Conservation (phyloP, 2,113 vertebrate species). For the Furnarius figulus region DNA sequence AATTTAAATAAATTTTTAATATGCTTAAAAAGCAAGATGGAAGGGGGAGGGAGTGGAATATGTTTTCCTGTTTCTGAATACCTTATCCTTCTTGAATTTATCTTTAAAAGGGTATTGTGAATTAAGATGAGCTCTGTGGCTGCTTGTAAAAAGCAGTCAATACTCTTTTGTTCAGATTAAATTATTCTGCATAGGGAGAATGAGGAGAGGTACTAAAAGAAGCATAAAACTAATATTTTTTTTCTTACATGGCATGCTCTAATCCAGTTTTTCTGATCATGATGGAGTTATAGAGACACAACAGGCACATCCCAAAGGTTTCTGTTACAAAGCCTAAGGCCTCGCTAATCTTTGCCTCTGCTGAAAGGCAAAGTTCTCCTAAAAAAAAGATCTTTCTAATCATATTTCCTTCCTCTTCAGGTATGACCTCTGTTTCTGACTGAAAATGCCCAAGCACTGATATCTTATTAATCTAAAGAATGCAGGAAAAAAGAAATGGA, state of each 20-base stretch:
- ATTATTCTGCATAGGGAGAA: background rate
- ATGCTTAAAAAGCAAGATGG: background rate
- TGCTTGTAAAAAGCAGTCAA: background rate
- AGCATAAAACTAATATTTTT: background rate
- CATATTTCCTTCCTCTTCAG: background rate
- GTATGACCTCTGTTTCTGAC: background rate
- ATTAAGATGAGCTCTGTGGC: background rate
- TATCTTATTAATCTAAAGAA: background rate
- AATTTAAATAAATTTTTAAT: background rate
- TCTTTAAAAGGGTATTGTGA: background rate
- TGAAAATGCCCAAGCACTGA: background rate
- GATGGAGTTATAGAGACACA: background rate
- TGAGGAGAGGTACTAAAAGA: background rate
- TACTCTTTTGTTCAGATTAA: background rate
- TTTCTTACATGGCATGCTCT: background rate
- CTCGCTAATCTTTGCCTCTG: background rate
- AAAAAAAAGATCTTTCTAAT: background rate
- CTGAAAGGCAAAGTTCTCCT: background rate
- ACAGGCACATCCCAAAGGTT: fast-evolving
- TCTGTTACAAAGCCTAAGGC: background rate
- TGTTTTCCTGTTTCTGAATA: background rate
- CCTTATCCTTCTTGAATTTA: background rate
- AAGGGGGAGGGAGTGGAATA: fast-evolving
- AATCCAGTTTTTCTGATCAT: background rate
- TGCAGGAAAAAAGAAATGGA: background rate